Evolutionary conservation across 2,888 invertebrate species (phyloP).

Genomic region (Brenthis daphne): DNA sequence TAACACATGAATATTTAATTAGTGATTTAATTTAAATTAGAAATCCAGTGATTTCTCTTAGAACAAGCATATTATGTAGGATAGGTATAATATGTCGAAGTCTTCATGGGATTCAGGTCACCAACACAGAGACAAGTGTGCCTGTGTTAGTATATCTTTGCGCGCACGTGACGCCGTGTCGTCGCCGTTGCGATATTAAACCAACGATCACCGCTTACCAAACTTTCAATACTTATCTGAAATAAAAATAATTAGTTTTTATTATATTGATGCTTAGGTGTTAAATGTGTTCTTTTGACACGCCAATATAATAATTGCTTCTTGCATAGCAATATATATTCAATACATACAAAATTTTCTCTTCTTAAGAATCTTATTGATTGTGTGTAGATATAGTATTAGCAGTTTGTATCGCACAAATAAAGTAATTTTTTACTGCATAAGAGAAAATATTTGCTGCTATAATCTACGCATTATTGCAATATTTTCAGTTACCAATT

Average conservation of each 20-base stretch:
- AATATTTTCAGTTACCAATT: too few species aligned
- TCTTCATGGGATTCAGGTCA: slow-evolving; percentile 51
- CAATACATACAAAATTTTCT: too few species aligned
- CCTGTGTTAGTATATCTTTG: slow-evolving; percentile 65
- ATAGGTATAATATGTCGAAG: slow-evolving; percentile 41
- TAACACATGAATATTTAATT: slow-evolving; percentile 2
- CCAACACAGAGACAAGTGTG: slow-evolving; percentile 46
- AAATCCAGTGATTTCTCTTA: slow-evolving; percentile 13
- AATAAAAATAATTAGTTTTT: too few species aligned
- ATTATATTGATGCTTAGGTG: too few species aligned
- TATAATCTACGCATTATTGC: too few species aligned
- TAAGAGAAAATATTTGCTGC: too few species aligned
- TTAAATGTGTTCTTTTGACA: background rate
- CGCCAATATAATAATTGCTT: too few species aligned
- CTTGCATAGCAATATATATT: too few species aligned
- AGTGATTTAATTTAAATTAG: slow-evolving; percentile 5
- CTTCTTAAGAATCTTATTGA: too few species aligned
- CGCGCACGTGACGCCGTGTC: slow-evolving; percentile 71
- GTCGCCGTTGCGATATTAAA: slow-evolving; percentile 75
- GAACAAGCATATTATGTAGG: slow-evolving; percentile 17
- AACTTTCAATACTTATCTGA: slow-evolving; percentile 35
- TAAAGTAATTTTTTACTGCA: too few species aligned
- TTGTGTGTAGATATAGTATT: too few species aligned
- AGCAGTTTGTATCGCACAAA: too few species aligned
- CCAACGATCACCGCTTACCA: slow-evolving; percentile 50